These are phyloP conservation scores for Gryon sp. DNA, from an alignment of 1,140 invertebrate species.

Conservation along the genomic window DNA sequence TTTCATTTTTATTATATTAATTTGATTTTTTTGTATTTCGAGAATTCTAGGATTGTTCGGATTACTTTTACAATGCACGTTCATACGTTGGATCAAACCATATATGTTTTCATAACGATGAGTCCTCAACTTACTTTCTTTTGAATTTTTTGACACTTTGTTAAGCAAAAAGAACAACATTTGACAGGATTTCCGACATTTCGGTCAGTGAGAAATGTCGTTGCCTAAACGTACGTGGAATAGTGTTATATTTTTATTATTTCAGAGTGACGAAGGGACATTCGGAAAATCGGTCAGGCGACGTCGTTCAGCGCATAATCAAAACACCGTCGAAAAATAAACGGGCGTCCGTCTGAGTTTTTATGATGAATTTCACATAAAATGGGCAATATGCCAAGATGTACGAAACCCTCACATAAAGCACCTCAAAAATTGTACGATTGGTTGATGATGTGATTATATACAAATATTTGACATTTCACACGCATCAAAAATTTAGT, in stretches of 20 bases:
- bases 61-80: no score
- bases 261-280: conserved; percentile 36
- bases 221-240: conserved; percentile 12
- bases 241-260: conserved; percentile 57
- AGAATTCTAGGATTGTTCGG: no score
- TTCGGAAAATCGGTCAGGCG: conserved; percentile 64
- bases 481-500: conserved; percentile 21
- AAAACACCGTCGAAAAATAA: conserved; percentile 62
- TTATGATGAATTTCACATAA: conserved; percentile 63
- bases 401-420: conserved; percentile 17
- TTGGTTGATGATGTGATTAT: conserved; percentile 57
- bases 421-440: conserved; percentile 21
- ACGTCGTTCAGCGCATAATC: conserved; percentile 60
- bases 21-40: no score
- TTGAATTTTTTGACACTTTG: no score
- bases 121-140: no score
- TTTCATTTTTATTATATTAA: no score
- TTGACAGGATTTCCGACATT: conserved; percentile 40
- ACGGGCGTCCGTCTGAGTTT: conserved; percentile 51
- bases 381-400: conserved; percentile 47
- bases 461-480: conserved; percentile 59
- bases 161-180: no score
- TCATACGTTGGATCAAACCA: no score
- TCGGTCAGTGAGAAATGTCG: conserved; percentile 34
- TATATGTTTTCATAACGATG: no score